Base-by-base conservation (phyloP, 1,140 invertebrate genomes). In the Anastrepha ludens region DNA sequence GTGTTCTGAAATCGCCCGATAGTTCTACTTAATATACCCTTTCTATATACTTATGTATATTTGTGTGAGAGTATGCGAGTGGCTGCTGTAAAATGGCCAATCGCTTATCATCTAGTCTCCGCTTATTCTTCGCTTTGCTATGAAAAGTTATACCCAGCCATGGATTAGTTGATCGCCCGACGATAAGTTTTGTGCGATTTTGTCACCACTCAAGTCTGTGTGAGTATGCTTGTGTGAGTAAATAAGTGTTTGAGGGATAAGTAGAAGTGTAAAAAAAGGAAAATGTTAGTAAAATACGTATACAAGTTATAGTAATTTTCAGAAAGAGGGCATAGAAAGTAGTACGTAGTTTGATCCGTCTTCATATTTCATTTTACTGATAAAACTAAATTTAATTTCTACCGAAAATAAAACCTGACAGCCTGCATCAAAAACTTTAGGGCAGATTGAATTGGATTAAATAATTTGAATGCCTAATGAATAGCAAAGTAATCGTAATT, bases 171-270 rank as follows among this genome's bases (percentile, higher is more conserved):
- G 74, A 55, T 81, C 0, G 15, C n/a, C 6, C 17, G 50, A 9
- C n/a, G 74, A 58, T 81, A 58, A 58, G n/a, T 81, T 55, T 50
- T 20, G 17, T 81, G 74, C 47, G 47, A 81, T 81, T 81, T 81
- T 81, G 65, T 41, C 29, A 41, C 65, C 20, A 6, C 65, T 67
- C 29, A 41, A 67, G 9, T 67, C 20, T 6, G 6, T 74, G 11
- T 47, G 15, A n/a, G 44, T 50, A 5, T 44, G 6, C 44, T 0
- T 44, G 6, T 2, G 29, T 47, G 74, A 20, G n/a, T n/a, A n/a
- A n/a, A n/a, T n/a, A n/a, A n/a, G n/a, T 81, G n/a, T 17, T 9
- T 78, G 15, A 50, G n/a, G 6, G 70, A n/a, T 6, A 55, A 1
- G 44, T 2, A 39, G 20, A 39, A 11, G 29, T 70, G 4, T 44